These are phyloP conservation scores for Rhipidura dahli DNA, from an alignment of 2,113 vertebrate species.

Conservation along the genomic window DNA sequence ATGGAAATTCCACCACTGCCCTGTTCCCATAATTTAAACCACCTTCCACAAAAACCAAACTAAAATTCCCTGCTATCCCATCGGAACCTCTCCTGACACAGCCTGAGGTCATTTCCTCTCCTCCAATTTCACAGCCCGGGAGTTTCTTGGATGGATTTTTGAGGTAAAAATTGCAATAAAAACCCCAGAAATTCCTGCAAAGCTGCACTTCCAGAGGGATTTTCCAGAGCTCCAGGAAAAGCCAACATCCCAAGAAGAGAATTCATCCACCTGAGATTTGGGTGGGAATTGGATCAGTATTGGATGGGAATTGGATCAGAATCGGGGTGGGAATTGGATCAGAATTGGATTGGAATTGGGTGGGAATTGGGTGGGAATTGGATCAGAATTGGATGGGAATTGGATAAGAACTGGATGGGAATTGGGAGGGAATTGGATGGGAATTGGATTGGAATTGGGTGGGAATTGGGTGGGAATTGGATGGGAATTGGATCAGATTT, in stretches of 20 bases:
- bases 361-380: too few relatives aligned
- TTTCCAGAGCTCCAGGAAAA: background rate
- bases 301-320: background rate
- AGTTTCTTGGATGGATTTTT: background rate
- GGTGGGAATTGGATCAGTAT: background rate
- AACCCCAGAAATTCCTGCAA: background rate
- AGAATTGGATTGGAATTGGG: background rate
- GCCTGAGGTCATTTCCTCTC: background rate
- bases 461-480: too few relatives aligned
- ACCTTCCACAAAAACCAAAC: background rate
- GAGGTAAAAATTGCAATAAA: background rate
- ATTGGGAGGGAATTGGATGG: too few relatives aligned
- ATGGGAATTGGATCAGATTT: too few relatives aligned
- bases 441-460: background rate
- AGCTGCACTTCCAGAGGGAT: background rate
- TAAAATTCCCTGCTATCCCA: background rate
- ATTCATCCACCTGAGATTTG: background rate
- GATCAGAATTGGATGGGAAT: background rate
- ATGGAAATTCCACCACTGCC: background rate
- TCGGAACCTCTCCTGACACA: background rate
- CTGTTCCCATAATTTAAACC: background rate
- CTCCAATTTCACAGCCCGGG: background rate
- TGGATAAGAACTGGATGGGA: background rate
- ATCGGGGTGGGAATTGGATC: too few relatives aligned
- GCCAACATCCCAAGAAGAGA: background rate